Evolutionary conservation across 2,888 invertebrate species (phyloP), one percentile per base, ranked within the genome.

Genomic region (Bhutanitis thaidina): DNA sequence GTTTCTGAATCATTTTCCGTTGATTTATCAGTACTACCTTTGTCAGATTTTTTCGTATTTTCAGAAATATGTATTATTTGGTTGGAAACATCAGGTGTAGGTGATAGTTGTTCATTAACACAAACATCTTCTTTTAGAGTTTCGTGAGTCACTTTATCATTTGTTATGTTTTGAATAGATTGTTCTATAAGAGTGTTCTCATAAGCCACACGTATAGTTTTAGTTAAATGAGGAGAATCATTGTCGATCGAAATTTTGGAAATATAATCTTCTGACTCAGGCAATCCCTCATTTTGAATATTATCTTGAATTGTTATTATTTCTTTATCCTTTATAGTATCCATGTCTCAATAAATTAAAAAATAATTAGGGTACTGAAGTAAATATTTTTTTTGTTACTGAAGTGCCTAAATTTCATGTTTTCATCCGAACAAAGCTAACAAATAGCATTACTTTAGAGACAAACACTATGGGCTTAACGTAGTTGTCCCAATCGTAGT

Each of bases 21-120:
- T 30, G 39, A 20, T 37, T 37, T 53, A 29, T 41, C n/a, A 53
- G 20, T 16, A 16, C 27, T 9, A 14, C 32, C 41, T 27, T 25
- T 43, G 14, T 44, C 34, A 15, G 10, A 36, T 13, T 9, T 12
- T 12, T 27, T 15, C 15, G n/a, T n/a, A 44, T n/a, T 12, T 13
- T 20, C 30, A 36, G 41, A 16, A 10, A 32, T 30, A n/a, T 40
- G 15, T 16, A 41, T 14, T 30, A 37, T 9, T 10, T 20, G n/a
- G 46, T 38, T 25, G 7, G 30, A 15, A 16, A 20, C 1, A 40
- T 29, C 16, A 30, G 35, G 13, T 32, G 36, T 1, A 12, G 20
- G n/a, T n/a, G n/a, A 41, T 25, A 37, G 16, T 27, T 32, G 16
- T 13, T 36, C 29, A 12, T 13, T 35, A 29, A 10, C 10, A 32